Percentiles rank a stretch among this genome's conserved stretches.
phyloP scores from a whole-genome alignment of 2,113 vertebrate species.

The Synodontis membranacea region DNA sequence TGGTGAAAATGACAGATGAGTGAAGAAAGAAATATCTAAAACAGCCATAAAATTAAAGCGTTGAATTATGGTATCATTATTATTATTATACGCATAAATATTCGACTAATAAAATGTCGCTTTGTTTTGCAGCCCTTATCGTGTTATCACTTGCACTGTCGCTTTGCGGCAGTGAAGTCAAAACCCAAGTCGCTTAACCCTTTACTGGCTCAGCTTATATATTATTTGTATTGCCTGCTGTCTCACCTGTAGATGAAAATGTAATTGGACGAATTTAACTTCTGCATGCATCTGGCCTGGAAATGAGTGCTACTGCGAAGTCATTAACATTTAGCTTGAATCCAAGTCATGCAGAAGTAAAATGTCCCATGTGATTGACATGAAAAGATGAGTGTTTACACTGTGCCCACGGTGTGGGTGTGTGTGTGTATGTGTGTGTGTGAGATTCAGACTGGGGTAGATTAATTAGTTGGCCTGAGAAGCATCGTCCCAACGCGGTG shows the following conservation, averaged over 20 bases:
- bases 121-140: not conserved
- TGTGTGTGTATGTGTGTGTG: slow-evolving; percentile 13
- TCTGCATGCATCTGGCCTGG: not conserved
- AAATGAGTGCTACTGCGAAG: too few relatives aligned
- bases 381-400: slow-evolving; percentile 44
- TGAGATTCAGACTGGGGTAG: slow-evolving; percentile 45
- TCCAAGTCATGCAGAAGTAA: slow-evolving; percentile 20
- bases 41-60: not conserved
- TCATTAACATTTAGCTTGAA: not conserved
- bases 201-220: not conserved
- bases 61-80: not conserved
- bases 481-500: slow-evolving; percentile 49
- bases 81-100: not conserved
- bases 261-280: not conserved
- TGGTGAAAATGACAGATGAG: not conserved
- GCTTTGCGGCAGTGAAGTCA: not conserved
- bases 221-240: not conserved
- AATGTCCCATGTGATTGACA: slow-evolving; percentile 36
- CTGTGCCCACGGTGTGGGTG: slow-evolving; percentile 3
- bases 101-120: not conserved
- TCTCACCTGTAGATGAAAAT: not conserved
- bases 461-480: slow-evolving; percentile 55
- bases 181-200: not conserved
- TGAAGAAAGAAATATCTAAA: not conserved
- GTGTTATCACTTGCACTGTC: not conserved